A percentile compares a stretch with the other conserved stretches of the same genome.
Conservation (phyloP, 2,113 vertebrate genomes). For the Probosciger aterrimus region DNA sequence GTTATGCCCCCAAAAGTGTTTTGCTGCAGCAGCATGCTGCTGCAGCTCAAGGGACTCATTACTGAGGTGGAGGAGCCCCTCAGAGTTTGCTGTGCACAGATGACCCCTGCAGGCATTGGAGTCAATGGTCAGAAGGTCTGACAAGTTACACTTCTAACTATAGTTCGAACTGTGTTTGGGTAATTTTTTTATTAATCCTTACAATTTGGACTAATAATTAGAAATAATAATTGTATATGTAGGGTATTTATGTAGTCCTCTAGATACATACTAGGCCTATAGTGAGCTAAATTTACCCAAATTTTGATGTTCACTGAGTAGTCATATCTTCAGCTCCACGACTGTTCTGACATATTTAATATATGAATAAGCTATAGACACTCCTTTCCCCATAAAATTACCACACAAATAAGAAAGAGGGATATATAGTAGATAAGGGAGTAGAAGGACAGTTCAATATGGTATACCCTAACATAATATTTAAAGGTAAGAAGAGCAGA, state of each 20-base stretch:
- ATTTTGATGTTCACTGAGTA: background rate
- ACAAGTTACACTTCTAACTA: background rate
- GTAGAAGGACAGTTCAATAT: background rate
- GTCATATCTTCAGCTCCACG: background rate
- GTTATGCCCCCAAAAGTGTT: background rate
- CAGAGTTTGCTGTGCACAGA: background rate
- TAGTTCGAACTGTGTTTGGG: background rate
- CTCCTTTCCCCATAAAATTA: background rate
- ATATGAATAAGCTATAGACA: background rate
- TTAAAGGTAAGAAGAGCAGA: background rate
- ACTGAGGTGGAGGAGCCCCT: background rate
- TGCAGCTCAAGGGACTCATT: background rate
- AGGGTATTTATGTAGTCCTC: background rate
- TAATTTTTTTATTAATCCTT: background rate
- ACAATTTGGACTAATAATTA: background rate
- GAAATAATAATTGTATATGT: background rate
- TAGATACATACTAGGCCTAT: background rate
- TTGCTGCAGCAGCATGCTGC: background rate
- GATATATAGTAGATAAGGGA: background rate
- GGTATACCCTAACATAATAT: background rate
- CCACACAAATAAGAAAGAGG: background rate
- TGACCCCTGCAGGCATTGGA: background rate
- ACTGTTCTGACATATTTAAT: background rate
- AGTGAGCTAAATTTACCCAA: background rate
- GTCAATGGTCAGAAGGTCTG: background rate